These are phyloP conservation scores for Timandra comae DNA, from an alignment of 2,888 invertebrate species.

Conservation along the genomic window DNA sequence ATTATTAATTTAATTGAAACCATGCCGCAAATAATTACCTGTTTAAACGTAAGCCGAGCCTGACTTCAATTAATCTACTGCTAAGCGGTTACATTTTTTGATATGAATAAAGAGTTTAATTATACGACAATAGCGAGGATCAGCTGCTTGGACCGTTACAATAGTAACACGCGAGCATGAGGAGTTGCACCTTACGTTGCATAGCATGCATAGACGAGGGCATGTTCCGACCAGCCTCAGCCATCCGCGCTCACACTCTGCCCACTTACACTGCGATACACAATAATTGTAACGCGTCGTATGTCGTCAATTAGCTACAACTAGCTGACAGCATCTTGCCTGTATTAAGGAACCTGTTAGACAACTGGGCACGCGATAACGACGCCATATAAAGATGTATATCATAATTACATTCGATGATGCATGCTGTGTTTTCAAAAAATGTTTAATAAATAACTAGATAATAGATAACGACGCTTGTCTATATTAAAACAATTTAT, in stretches of 20 bases:
- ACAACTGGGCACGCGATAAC: conserved; percentile 41
- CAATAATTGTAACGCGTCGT: conserved; percentile 58
- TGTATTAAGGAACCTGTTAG: conserved; percentile 43
- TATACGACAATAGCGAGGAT: conserved; percentile 53
- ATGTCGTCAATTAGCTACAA: conserved; percentile 51
- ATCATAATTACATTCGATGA: conserved; percentile 32
- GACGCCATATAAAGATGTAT: conserved; percentile 39
- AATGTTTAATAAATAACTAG: background rate
- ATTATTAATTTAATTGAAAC: too few relatives aligned
- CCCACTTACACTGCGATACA: conserved; percentile 35
- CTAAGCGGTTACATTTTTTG: conserved; percentile 9
- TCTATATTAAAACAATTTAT: background rate
- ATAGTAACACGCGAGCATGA: conserved; percentile 47
- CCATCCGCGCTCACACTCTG: too few relatives aligned
- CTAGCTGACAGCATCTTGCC: conserved; percentile 42
- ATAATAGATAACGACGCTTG: background rate
- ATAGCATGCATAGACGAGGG: background rate
- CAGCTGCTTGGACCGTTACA: conserved; percentile 67
- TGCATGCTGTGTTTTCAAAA: conserved; percentile 17
- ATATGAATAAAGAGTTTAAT: conserved; percentile 47
- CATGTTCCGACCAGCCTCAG: conserved; percentile 3
- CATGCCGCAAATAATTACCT: too few relatives aligned
- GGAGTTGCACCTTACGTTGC: conserved; percentile 6
- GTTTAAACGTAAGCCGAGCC: too few relatives aligned
- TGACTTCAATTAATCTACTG: conserved; percentile 6